These are phyloP conservation scores for Silurus asotus DNA, from an alignment of 2,113 vertebrate species.

Conservation along the genomic window DNA sequence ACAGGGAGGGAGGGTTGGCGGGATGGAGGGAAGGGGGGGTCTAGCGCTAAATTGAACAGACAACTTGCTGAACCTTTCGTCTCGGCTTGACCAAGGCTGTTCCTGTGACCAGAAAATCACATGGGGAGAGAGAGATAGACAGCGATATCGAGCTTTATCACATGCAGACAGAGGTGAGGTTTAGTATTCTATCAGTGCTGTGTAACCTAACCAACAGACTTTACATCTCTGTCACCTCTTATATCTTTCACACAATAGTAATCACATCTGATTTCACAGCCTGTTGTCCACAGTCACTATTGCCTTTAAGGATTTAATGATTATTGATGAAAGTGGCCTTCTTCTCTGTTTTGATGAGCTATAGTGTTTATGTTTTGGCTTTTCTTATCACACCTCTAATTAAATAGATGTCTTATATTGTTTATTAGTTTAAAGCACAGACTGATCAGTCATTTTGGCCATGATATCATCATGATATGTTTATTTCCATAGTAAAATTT, in stretches of 20 bases:
- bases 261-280: constrained; percentile 46
- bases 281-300: neutral
- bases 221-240: constrained; percentile 20
- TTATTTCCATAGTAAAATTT: neutral
- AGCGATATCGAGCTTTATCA: constrained; percentile 24
- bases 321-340: constrained; percentile 23
- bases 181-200: constrained; percentile 49
- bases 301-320: constrained; percentile 50
- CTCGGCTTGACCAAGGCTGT: constrained; percentile 29
- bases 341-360: constrained; percentile 25
- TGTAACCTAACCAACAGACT: constrained; percentile 30
- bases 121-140: neutral
- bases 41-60: constrained; percentile 39
- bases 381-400: constrained; percentile 6
- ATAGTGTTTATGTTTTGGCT: neutral
- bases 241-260: constrained; percentile 26
- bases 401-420: neutral
- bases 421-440: neutral
- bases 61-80: constrained; percentile 45
- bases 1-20: neutral
- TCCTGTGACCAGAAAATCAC: constrained; percentile 37
- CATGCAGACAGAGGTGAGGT: constrained; percentile 39
- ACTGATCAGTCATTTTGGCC: neutral
- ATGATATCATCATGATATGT: neutral
- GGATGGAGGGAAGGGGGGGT: neutral